Evolutionary conservation across 2,888 invertebrate species (phyloP).

Genomic region (Phania funesta): DNA sequence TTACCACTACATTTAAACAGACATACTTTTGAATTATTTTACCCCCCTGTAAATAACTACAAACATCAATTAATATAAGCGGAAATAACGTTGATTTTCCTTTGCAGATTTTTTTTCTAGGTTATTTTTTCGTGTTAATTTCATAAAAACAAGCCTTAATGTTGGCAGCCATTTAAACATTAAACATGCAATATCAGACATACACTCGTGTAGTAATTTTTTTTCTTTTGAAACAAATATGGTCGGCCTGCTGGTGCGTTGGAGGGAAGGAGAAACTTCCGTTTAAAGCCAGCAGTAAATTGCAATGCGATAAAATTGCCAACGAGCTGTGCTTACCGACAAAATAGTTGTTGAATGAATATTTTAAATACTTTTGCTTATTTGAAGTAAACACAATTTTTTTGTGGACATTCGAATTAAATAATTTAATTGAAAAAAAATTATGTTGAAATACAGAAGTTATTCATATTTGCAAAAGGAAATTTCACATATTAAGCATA

Average conservation of each 20-base stretch:
- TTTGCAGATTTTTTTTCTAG: conserved; percentile 10
- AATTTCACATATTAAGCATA: conserved; percentile 6
- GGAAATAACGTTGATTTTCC: conserved; percentile 59
- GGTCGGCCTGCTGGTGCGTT: not conserved
- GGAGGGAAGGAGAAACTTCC: conserved; percentile 17
- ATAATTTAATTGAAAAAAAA: conserved; percentile 47
- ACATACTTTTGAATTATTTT: conserved; percentile 4
- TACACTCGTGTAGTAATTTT: not conserved
- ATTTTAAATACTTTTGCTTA: not conserved
- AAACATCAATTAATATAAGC: conserved; percentile 59
- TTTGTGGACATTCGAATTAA: conserved; percentile 1
- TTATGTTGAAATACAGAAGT: not conserved
- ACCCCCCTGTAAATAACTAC: conserved; percentile 36
- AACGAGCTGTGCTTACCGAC: not conserved
- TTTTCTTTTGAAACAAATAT: not conserved
- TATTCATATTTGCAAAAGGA: not conserved
- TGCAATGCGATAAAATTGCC: conserved; percentile 10
- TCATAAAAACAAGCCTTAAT: not conserved
- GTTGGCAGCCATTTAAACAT: not conserved
- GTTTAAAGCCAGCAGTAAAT: conserved; percentile 7
- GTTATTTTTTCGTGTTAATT: conserved; percentile 24
- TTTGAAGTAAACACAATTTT: not conserved
- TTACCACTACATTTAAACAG: conserved; percentile 25
- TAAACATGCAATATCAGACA: conserved; percentile 25
- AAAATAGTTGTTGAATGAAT: conserved; percentile 15